Evolutionary conservation across 1,140 invertebrate species (phyloP), one percentile per base, ranked within the genome.

Genomic region (Pteromalus puparum): DNA sequence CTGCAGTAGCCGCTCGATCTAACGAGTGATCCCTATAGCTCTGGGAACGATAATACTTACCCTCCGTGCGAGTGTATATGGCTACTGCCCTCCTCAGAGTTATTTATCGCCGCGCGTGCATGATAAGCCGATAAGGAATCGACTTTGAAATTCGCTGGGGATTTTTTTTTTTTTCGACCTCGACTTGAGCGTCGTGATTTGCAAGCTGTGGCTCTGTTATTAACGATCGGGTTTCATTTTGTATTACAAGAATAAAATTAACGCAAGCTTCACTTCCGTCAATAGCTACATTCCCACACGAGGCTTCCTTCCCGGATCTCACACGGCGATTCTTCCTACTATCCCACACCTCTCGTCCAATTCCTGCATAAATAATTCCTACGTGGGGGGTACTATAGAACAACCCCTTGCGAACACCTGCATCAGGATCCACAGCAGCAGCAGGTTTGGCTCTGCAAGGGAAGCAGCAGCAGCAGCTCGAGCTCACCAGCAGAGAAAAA

Each of bases 1-100:
- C 53, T 61, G 53, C 53, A 61, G 53, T 61, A 61, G 89, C 70
- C 81, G 30, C 30, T 85, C 24, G 81, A 80, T 86, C 74, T 88
- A 88, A 84, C 86, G 87, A 90, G 83, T 85, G 72, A 74, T n/a
- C 28, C 9, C 26, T 26, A 34, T 42, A 13, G 5, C 73, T 38
- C 46, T 53, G 74, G 46, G 46, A 76, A 76, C 26, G 46, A 76
- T 48, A 76, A 76, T 76, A 28, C 38, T 28, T 76, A 76, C 42
- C 38, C 38, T 42, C n/a, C 24, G 9, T n/a, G n/a, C 2, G 28
- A 42, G 7, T 42, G 6, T 7, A 18, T 46, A 13, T 46, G 3
- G 38, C n/a, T 48, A 21, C 48, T 76, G 1, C 74, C 2, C 38
- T 12, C 10, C 38, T 13, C 67, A 13, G 67, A 28, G 67, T 70